Evolutionary conservation across 2,113 vertebrate genomes (phyloP).

Genomic region (Scomber colias): DNA sequence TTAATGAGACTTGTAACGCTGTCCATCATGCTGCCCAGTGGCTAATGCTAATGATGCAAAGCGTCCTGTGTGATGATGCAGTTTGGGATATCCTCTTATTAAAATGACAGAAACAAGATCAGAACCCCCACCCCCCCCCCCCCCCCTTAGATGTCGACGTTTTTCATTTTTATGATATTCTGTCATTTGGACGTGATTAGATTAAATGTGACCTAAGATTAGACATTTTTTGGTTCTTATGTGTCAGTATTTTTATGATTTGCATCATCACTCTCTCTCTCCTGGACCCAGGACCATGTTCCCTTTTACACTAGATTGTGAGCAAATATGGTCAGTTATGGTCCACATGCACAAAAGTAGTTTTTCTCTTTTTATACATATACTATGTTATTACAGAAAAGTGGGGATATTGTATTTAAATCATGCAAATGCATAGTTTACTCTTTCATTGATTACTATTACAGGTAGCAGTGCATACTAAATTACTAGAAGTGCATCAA

Average conservation of each 20-base stretch:
- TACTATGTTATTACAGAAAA: not conserved
- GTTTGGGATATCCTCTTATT: not conserved
- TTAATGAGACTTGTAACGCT: not conserved
- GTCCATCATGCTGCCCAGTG: not conserved
- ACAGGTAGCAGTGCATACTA: not conserved
- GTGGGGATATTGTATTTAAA: not conserved
- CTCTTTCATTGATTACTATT: not conserved
- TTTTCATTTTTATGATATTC: not conserved
- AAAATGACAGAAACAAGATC: not conserved
- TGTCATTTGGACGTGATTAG: not conserved
- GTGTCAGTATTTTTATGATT: not conserved
- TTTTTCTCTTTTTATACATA: not conserved
- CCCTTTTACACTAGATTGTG: not conserved
- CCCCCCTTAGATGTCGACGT: not conserved
- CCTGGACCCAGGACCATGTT: not conserved
- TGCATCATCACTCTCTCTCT: not conserved
- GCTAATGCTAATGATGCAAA: constrained; percentile 68
- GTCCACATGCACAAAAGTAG: not conserved
- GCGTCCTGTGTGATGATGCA: constrained; percentile 29
- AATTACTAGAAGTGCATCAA: not conserved
- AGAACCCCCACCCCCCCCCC: not conserved
- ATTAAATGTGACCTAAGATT: not conserved
- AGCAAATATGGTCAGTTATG: not conserved
- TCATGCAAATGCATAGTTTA: not conserved
- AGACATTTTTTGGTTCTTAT: not conserved